Evolutionary conservation across 2,888 invertebrate genomes (phyloP).

Genomic region (Drosophila mulleri): DNA sequence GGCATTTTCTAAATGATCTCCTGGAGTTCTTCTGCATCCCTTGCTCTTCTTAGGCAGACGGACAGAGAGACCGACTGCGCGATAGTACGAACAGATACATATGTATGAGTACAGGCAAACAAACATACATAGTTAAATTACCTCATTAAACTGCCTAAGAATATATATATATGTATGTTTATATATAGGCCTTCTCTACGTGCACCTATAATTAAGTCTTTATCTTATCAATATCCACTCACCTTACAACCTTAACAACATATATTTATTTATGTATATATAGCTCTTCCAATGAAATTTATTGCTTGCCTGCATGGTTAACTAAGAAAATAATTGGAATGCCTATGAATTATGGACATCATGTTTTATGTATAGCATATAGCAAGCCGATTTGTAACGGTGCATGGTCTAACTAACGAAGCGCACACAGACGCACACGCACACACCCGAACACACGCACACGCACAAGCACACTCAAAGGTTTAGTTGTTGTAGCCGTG

Average conservation of each 20-base stretch:
- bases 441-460: conserved; percentile 5
- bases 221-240: not conserved
- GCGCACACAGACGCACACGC: conserved; percentile 14
- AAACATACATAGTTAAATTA: too few species aligned
- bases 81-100: too few species aligned
- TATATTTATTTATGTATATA: not conserved
- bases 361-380: conserved; percentile 55
- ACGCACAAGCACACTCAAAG: not conserved
- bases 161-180: too few species aligned
- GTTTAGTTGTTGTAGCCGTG: conserved; percentile 50
- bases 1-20: too few species aligned
- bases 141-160: too few species aligned
- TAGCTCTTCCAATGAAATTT: conserved; percentile 1
- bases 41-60: too few species aligned
- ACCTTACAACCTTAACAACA: not conserved
- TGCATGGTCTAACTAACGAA: conserved; percentile 66
- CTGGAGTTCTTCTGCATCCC: too few species aligned
- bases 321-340: conserved; percentile 30
- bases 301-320: conserved; percentile 24
- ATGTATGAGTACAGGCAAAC: too few species aligned
- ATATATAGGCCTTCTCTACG: too few species aligned
- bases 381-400: conserved; percentile 53
- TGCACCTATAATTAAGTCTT: not conserved
- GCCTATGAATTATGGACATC: conserved; percentile 52
- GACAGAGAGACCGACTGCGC: too few species aligned